Base-by-base conservation (phyloP, 2,113 vertebrate genomes). In the Mesembrinibis cayennensis region DNA sequence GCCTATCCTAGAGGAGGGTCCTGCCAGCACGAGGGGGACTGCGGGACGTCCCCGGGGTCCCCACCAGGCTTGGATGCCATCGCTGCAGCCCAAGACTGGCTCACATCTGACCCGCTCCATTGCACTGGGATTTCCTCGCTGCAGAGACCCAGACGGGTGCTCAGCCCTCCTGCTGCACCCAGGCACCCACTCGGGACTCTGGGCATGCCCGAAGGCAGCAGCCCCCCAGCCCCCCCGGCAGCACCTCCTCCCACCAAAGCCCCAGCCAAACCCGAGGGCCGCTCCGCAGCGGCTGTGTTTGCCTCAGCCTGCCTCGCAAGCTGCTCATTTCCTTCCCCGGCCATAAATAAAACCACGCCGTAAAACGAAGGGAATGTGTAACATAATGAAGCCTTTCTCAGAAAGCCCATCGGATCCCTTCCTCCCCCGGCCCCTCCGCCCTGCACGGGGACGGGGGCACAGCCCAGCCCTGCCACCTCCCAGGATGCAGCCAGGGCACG, bases 341-440 rank as follows among this genome's bases (percentile, higher is more conserved):
- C 62, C 84, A 58, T 90, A 97, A 97, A 96, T 92, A 95, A 95
- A 94, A 88, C 89, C 77, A 23, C 34, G 6, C 69, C 8, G 1
- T 96, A 95, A 95, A 96, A 55, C 2, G 8, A 59, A 89, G 96
- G 91, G 94, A 95, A 96, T 85, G 87, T 55, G 49, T 30, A 61
- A 82, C 71, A 97, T 94, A 97, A 96, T 50, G 93, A 78, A 96
- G 74, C 73, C 95, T 95, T 97, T 96, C 87, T 97, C 67, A 58
- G 22, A 56, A 65, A 90, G 18, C 32, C 61, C 62, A 4, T 53
- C 3, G 0, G n/a, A 62, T n/a, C 79, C 70, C 13, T 74, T 82
- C 82, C 89, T 70, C 22, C 69, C 8, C 11, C 2, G 6, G 22
- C 52, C 49, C 47, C 47, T 62, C 93, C 8, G 1, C 38, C 49